Evolutionary conservation across 2,797 vertebrate species (phyloP).

Genomic region (Eulemur coronatus): DNA sequence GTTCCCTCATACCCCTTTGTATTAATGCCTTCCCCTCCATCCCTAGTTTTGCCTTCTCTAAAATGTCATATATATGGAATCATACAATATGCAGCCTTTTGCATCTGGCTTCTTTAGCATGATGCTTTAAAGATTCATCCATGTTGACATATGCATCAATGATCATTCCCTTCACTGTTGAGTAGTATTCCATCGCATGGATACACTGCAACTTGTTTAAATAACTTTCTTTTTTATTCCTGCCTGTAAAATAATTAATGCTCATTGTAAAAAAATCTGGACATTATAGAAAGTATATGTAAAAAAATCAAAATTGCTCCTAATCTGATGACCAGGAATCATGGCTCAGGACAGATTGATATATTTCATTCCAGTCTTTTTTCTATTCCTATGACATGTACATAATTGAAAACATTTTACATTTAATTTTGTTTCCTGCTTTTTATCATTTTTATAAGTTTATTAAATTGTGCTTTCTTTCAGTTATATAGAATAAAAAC

Average conservation of each 20-base stretch:
- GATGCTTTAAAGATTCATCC: neutral
- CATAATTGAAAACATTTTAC: neutral
- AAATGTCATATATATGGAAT: neutral
- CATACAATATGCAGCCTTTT: neutral
- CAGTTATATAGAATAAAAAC: neutral
- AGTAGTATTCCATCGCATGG: neutral
- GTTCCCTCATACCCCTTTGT: neutral
- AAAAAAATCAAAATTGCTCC: conserved; percentile 15
- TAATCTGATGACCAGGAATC: neutral
- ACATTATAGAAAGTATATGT: neutral
- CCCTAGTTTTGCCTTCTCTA: neutral
- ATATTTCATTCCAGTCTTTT: neutral
- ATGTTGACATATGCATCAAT: neutral
- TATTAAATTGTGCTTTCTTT: neutral
- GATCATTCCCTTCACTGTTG: neutral
- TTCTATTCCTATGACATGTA: neutral
- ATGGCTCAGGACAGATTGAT: neutral
- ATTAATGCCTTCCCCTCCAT: neutral
- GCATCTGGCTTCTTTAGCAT: neutral
- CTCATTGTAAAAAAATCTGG: neutral
- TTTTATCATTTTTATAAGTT: neutral
- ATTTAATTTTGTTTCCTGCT: conserved; percentile 22
- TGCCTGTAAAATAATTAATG: neutral
- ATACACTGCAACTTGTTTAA: neutral
- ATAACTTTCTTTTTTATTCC: conserved; percentile 2